Conservation (phyloP, 1,140 invertebrate species). For the Cryptotermes secundus region DNA sequence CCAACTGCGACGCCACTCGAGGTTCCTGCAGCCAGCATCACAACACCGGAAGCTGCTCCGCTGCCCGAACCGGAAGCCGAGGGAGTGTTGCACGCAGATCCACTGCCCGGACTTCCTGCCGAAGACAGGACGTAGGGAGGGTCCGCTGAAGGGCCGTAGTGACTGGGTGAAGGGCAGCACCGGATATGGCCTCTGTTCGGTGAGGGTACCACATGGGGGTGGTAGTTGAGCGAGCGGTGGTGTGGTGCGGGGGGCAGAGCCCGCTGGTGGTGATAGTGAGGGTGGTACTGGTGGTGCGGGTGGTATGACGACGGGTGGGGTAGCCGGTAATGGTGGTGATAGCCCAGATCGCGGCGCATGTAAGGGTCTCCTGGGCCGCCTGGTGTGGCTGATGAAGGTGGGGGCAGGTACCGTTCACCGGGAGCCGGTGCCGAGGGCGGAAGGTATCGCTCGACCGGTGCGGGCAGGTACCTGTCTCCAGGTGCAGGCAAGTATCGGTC, state of each 20-base stretch:
- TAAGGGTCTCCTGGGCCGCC: constrained; percentile 57
- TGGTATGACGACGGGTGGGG: constrained; percentile 46
- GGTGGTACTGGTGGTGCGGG: constrained; percentile 24
- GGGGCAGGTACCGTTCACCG: constrained; percentile 26
- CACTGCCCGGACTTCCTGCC: background rate
- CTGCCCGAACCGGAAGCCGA: background rate
- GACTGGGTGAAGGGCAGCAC: constrained; percentile 31
- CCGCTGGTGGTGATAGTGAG: constrained; percentile 27
- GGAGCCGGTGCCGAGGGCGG: constrained; percentile 11
- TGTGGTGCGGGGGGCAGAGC: constrained; percentile 20
- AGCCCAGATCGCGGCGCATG: constrained; percentile 59
- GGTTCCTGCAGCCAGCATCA: background rate
- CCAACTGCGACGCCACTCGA: background rate
- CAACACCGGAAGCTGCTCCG: background rate
- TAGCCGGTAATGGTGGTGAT: constrained; percentile 60
- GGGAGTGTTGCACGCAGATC: background rate
- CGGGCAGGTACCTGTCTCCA: constrained; percentile 20
- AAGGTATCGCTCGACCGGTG: background rate
- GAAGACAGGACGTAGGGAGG: background rate
- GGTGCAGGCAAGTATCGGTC: background rate
- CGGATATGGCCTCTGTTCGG: constrained; percentile 23
- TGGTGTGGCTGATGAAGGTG: constrained; percentile 35
- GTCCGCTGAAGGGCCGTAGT: background rate
- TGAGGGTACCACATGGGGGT: constrained; percentile 31
- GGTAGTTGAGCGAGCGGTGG: constrained; percentile 43